Conservation (phyloP, 2,888 invertebrate species). For the Mamestra brassicae region DNA sequence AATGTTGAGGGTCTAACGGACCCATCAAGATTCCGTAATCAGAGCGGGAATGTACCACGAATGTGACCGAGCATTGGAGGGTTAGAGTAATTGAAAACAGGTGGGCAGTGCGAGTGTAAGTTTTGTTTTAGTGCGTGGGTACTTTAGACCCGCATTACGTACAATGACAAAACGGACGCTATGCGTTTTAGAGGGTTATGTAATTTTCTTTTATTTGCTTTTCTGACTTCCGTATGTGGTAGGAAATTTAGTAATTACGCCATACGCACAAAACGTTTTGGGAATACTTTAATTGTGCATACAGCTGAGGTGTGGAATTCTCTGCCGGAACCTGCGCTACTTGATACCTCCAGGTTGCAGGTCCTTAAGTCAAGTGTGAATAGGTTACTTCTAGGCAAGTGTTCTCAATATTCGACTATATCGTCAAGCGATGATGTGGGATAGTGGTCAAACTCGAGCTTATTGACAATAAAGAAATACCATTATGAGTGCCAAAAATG, state of each 20-base stretch:
- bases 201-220: conserved; percentile 41
- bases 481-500: too few species aligned
- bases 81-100: conserved; percentile 69
- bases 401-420: too few species aligned
- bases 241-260: conserved; percentile 10
- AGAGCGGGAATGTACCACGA: conserved; percentile 70
- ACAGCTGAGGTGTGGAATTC: too few species aligned
- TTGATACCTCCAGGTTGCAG: too few species aligned
- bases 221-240: conserved; percentile 7
- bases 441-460: too few species aligned
- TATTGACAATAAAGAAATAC: too few species aligned
- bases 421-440: too few species aligned
- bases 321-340: too few species aligned
- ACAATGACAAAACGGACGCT: conserved; percentile 28
- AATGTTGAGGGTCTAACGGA: conserved; percentile 66
- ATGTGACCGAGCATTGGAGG: conserved; percentile 68
- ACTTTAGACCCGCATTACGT: conserved; percentile 49
- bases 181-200: conserved; percentile 47
- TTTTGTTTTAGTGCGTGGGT: conserved; percentile 53
- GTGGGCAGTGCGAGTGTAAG: conserved; percentile 57
- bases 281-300: not conserved
- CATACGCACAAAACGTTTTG: not conserved
- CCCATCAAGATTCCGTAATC: conserved; percentile 73
- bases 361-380: too few species aligned
- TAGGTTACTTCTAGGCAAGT: too few species aligned